Conservation (phyloP, 2,113 vertebrate genomes). For the Callithrix jacchus region DNA sequence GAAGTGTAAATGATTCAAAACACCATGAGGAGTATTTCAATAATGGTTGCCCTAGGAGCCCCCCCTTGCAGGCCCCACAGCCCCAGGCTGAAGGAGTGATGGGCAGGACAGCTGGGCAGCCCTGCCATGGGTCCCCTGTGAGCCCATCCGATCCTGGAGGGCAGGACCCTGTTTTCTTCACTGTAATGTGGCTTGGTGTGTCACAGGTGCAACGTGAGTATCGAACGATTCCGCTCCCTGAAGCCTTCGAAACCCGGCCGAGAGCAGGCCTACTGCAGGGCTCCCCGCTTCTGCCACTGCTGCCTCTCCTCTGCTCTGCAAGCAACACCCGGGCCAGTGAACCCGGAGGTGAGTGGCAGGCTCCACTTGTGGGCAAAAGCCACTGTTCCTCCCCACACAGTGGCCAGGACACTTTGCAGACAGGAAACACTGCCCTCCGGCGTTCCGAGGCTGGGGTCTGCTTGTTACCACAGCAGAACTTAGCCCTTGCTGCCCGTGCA, state of each 20-base stretch:
- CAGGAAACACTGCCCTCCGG: too few species aligned
- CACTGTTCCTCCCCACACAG: neutral
- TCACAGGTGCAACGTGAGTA: fast-evolving
- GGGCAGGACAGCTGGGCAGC: fast-evolving
- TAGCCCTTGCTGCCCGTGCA: neutral
- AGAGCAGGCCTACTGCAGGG: fast-evolving
- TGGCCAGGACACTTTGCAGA: neutral
- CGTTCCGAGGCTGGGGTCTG: fast-evolving
- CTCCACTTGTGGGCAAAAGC: neutral
- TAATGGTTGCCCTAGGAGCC: too few species aligned
- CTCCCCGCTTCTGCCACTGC: fast-evolving
- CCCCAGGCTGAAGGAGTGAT: fast-evolving
- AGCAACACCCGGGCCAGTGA: fast-evolving
- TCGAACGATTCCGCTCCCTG: fast-evolving
- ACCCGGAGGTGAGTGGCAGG: fast-evolving
- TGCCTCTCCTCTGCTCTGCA: fast-evolving
- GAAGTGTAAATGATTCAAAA: neutral
- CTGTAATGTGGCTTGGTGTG: fast-evolving
- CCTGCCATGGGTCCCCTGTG: fast-evolving
- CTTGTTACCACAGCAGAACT: neutral
- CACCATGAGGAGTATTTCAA: neutral
- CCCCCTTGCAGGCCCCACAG: fast-evolving
- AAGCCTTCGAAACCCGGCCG: neutral
- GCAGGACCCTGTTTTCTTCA: fast-evolving
- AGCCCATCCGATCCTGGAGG: fast-evolving